These are phyloP conservation scores for Procavia capensis DNA, from an alignment of 2,113 vertebrate species.

Conservation along the genomic window DNA sequence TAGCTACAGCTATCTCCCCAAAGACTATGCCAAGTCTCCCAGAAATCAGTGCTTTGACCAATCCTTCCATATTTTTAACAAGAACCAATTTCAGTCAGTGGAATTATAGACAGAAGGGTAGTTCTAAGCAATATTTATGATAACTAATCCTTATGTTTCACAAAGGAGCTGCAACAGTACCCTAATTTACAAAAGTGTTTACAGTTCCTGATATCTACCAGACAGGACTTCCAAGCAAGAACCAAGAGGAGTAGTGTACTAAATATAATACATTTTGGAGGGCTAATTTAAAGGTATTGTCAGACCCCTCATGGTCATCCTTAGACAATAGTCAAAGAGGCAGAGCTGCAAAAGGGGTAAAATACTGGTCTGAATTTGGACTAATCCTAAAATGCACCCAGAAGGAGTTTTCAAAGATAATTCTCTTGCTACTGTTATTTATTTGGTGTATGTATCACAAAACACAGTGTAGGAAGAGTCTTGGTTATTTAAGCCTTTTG, in stretches of 20 bases:
- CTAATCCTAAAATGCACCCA: background rate
- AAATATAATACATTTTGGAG: background rate
- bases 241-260: background rate
- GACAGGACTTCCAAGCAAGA: background rate
- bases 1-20: background rate
- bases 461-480: background rate
- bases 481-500: slow-evolving; percentile 3
- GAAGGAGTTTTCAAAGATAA: background rate
- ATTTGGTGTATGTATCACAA: background rate
- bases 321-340: background rate
- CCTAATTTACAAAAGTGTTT: background rate
- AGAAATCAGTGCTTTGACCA: background rate
- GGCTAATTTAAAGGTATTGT: background rate
- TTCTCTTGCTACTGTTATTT: background rate
- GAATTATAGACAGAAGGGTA: background rate
- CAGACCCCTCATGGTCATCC: background rate
- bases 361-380: background rate
- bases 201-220: background rate
- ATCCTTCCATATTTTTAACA: background rate
- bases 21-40: background rate
- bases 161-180: background rate
- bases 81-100: background rate
- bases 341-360: background rate
- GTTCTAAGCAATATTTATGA: background rate
- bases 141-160: background rate